Percentiles rank a stretch among this genome's conserved stretches.
phyloP scores from a whole-genome alignment of 2,888 invertebrate species.

The Fissipunctia ypsillon region DNA sequence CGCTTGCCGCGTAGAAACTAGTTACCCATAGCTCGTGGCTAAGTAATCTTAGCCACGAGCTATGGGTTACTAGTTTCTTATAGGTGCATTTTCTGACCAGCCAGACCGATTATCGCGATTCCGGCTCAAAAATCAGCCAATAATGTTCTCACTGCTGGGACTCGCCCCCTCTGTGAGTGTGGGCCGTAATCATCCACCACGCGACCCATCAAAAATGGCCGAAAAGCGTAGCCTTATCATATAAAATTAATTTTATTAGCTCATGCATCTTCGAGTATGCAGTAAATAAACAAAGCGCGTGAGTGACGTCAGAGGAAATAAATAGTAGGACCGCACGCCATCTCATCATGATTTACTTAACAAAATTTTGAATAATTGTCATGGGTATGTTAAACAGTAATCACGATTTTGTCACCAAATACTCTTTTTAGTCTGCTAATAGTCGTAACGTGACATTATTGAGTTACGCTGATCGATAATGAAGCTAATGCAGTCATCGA shows the following conservation, averaged over 20 bases:
- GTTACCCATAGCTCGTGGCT: too few species aligned
- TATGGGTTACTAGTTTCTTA: too few species aligned
- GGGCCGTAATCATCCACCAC: too few species aligned
- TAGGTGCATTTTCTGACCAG: neutral
- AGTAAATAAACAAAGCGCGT: constrained; percentile 25
- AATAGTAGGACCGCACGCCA: neutral
- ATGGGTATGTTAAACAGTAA: constrained; percentile 36
- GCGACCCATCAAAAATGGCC: neutral
- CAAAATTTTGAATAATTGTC: constrained; percentile 6
- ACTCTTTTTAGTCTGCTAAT: constrained; percentile 32
- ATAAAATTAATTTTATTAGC: neutral
- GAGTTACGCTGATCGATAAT: constrained; percentile 19
- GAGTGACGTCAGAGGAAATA: constrained; percentile 37
- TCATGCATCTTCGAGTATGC: constrained; percentile 22
- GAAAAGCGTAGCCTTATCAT: neutral
- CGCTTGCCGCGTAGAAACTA: too few species aligned
- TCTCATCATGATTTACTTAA: constrained; percentile 15
- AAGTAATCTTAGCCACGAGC: too few species aligned
- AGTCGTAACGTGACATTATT: constrained; percentile 25
- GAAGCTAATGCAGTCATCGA: constrained; percentile 38
- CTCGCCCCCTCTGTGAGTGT: neutral
- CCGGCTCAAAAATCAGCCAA: neutral
- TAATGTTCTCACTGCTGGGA: neutral
- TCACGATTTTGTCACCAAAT: constrained; percentile 52
- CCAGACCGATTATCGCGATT: neutral